Evolutionary conservation across 2,888 invertebrate species (phyloP).

Genomic region (Trissonchulus sp.): DNA sequence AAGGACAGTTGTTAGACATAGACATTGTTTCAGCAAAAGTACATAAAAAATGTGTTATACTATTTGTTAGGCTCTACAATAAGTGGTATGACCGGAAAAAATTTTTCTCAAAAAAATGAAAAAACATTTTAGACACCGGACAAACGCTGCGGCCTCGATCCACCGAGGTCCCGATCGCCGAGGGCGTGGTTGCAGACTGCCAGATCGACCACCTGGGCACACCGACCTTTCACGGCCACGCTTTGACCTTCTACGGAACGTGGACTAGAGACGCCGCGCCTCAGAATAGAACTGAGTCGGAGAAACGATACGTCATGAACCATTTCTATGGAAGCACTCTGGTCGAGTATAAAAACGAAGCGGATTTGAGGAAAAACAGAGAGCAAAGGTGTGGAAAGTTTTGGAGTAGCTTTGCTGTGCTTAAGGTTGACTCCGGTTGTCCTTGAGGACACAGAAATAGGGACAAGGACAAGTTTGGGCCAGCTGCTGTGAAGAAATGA

Average conservation of each 20-base stretch:
- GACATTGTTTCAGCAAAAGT: too few relatives aligned
- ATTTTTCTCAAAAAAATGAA: too few relatives aligned
- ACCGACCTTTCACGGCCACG: slow-evolving; percentile 54
- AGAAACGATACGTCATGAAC: slow-evolving; percentile 50
- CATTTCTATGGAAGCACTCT: slow-evolving; percentile 54
- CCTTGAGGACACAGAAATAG: too few relatives aligned
- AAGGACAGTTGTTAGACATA: too few relatives aligned
- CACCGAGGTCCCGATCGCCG: slow-evolving; percentile 24
- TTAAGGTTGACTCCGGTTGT: too few relatives aligned
- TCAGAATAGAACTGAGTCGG: slow-evolving; percentile 42
- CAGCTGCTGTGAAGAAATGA: too few relatives aligned
- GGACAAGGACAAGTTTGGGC: too few relatives aligned
- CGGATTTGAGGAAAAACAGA: slow-evolving; percentile 43
- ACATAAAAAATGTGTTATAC: too few relatives aligned
- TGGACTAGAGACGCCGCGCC: slow-evolving; percentile 55
- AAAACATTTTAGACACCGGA: slow-evolving; percentile 7
- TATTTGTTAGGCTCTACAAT: too few relatives aligned
- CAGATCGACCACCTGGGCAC: slow-evolving; percentile 53
- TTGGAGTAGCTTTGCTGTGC: too few relatives aligned
- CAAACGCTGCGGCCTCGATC: slow-evolving; percentile 7
- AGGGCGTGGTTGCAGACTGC: slow-evolving; percentile 48
- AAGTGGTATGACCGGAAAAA: too few relatives aligned
- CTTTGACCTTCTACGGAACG: slow-evolving; percentile 53
- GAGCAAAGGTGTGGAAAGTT: background rate
- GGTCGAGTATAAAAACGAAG: slow-evolving; percentile 51